Percentiles rank a stretch among this genome's conserved stretches.
These are phyloP conservation scores for Pelochelys cantorii DNA, from an alignment of 2,797 vertebrate species.

Conservation along the genomic window DNA sequence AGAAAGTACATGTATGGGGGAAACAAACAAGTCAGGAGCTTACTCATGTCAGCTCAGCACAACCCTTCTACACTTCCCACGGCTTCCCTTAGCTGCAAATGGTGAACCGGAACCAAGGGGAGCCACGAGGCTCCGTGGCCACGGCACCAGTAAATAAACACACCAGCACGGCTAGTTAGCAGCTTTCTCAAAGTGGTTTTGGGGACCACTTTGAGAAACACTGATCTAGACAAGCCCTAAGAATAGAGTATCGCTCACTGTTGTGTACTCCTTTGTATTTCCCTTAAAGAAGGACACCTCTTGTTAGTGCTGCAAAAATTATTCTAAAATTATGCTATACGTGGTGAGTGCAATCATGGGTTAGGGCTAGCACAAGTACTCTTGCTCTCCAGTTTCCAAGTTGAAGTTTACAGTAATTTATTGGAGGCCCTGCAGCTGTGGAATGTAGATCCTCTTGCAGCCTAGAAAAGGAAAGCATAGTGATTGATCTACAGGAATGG, in stretches of 20 bases:
- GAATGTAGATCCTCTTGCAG: neutral
- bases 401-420: neutral
- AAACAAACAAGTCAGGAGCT: neutral
- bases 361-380: neutral
- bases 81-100: too few species aligned
- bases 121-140: too few species aligned
- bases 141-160: too few species aligned
- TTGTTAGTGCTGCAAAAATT: neutral
- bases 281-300: neutral
- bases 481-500: neutral
- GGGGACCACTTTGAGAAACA: too few species aligned
- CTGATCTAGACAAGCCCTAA: too few species aligned
- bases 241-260: neutral
- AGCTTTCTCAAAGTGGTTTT: too few species aligned
- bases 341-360: neutral
- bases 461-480: neutral
- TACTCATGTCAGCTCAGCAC: neutral
- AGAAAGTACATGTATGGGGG: neutral
- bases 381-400: neutral
- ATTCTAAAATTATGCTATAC: neutral
- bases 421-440: accelerated
- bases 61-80: neutral
- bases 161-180: too few species aligned
- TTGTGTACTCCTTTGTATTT: neutral
- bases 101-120: too few species aligned